Evolutionary conservation across 2,888 invertebrate genomes (phyloP).

Genomic region (Cephonodes hylas): DNA sequence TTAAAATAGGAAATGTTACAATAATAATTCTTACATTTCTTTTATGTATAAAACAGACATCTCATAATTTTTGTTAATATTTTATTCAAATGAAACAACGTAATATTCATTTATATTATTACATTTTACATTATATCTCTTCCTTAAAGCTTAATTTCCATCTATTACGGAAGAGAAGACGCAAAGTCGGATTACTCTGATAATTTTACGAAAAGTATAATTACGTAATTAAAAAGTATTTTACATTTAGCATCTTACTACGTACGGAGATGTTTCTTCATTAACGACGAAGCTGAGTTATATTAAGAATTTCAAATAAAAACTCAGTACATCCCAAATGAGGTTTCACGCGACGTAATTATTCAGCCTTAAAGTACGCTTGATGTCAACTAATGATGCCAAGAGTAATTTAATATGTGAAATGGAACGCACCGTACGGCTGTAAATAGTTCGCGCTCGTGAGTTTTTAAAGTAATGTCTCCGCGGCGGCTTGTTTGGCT

Average conservation of each 20-base stretch:
- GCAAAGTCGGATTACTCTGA: no score
- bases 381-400: background rate
- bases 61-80: background rate
- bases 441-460: conserved; percentile 7
- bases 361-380: background rate
- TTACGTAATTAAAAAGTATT: no score
- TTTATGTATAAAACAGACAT: background rate
- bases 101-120: no score
- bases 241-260: no score
- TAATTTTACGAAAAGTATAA: no score
- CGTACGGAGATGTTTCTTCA: no score
- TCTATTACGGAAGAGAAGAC: no score
- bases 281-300: background rate
- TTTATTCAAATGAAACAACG: no score
- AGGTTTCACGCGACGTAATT: background rate
- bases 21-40: background rate
- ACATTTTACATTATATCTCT: no score
- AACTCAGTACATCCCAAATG: background rate
- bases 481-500: conserved; percentile 19
- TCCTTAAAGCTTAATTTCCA: no score
- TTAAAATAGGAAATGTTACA: background rate
- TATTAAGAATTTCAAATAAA: background rate
- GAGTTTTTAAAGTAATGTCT: conserved; percentile 21
- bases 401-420: background rate
- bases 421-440: background rate